Percentiles rank a stretch among this genome's conserved stretches.
Conservation (phyloP, 1,140 invertebrate species). For the Cydia strobilella region DNA sequence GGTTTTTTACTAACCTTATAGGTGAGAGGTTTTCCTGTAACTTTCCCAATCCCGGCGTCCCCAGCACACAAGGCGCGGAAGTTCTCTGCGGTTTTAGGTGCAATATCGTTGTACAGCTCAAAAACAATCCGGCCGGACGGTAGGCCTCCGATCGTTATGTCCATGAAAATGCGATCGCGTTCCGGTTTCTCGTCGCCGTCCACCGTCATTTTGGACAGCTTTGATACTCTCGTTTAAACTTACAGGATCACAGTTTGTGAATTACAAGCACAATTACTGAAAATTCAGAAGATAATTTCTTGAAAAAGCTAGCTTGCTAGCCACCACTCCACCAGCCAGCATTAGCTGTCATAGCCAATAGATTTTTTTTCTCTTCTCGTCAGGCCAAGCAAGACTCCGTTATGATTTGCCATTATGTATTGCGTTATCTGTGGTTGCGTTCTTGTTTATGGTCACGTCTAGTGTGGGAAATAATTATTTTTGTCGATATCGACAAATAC, state of each 20-base stretch:
- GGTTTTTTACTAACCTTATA: conserved; percentile 83
- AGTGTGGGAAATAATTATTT: not conserved
- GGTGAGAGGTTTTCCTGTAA: conserved; percentile 86
- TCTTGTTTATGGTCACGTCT: not conserved
- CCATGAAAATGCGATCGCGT: conserved; percentile 91
- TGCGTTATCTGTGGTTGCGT: not conserved
- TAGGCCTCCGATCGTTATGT: conserved; percentile 94
- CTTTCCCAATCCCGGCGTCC: conserved; percentile 88
- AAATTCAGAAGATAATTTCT: not conserved
- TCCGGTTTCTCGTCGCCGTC: conserved; percentile 71
- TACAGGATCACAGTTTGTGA: not conserved
- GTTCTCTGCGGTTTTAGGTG: conserved; percentile 96
- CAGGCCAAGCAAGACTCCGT: not conserved
- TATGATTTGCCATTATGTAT: not conserved
- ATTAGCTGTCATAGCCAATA: conserved; percentile 35
- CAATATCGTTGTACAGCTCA: conserved; percentile 95
- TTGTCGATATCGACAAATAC: not conserved
- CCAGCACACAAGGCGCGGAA: conserved; percentile 96
- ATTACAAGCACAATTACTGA: not conserved
- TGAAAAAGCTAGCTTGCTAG: conserved; percentile 33
- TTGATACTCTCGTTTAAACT: conserved; percentile 37
- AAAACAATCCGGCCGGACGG: conserved; percentile 95
- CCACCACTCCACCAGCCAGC: conserved; percentile 34
- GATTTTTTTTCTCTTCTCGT: not conserved
- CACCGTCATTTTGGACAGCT: conserved; percentile 62